Evolutionary conservation across 1,140 invertebrate genomes (phyloP), one percentile per base, ranked within the genome.

Genomic region (Glomeris maerens): DNA sequence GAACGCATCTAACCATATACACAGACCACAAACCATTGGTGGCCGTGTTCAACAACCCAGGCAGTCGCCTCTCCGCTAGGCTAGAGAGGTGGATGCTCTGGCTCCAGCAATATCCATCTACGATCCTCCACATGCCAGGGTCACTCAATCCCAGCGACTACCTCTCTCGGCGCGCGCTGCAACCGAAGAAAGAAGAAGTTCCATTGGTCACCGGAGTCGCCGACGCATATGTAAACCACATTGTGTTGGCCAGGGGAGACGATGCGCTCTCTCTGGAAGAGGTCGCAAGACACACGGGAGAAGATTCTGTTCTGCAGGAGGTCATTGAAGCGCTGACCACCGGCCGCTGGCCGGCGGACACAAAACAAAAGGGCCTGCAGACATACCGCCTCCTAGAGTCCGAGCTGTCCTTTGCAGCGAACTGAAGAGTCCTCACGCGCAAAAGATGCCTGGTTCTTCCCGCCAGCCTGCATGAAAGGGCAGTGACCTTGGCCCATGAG

Each of bases 1-100:
- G n/a, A n/a, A n/a, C n/a, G n/a, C n/a, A n/a, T 41, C 67, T 64
- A 40, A 62, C 28, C 29, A 40, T 62, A 44, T 59, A 52, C 47
- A 72, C 64, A 13, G 67, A 71, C 50, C 67, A 63, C 44, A 65
- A 65, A 47, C 59, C 60, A 10, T 42, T 64, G n/a, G n/a, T n/a
- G n/a, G 53, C 55, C 22, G 22, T 64, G 10, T 61, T 56, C 27
- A 27, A 53, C 14, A 58, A 55, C n/a, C 48, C 58, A 0, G 53
- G 50, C 29, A 29, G 52, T 7, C 47, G 52, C 46, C 38, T 48
- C 10, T 39, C 54, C 7, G 40, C 49, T 20, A 29, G 53, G 26
- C 56, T 59, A 29, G 56, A 57, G 27, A 20, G 57, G 36, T 59
- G 58, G 57, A 50, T 45, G 21, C 47, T 62, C 27, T 27, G 52